phyloP scores from a whole-genome alignment of 2,113 vertebrate genomes.

The Tragelaphus imberbis region DNA sequence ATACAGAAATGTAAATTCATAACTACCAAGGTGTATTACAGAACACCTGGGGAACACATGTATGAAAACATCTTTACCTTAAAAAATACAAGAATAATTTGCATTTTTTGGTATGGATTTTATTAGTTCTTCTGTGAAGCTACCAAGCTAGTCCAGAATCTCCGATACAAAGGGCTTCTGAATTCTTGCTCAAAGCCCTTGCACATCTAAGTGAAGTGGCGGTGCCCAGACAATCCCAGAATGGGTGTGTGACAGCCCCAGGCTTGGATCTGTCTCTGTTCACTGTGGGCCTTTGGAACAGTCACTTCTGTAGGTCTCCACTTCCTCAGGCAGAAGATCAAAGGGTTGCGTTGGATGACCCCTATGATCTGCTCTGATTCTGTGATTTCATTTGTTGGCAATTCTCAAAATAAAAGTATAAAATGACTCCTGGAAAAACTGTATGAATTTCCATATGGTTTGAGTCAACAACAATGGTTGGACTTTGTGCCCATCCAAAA shows the following conservation, averaged over 20 bases:
- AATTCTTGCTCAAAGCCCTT: neutral
- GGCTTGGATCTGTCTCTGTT: neutral
- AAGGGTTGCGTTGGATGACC: neutral
- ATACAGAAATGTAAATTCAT: neutral
- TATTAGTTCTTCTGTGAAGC: neutral
- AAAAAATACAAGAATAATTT: neutral
- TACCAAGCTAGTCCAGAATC: neutral
- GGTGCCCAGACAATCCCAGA: neutral
- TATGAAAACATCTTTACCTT: constrained; percentile 1
- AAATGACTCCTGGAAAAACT: neutral
- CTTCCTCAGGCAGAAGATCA: neutral
- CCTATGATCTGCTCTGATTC: neutral
- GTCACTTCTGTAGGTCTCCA: neutral
- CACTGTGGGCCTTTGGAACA: neutral
- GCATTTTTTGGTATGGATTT: constrained; percentile 1
- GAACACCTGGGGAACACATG: neutral
- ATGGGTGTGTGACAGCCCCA: neutral
- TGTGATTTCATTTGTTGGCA: constrained; percentile 10
- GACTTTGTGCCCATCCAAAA: neutral
- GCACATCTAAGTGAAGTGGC: neutral
- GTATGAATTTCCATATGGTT: neutral
- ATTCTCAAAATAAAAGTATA: neutral
- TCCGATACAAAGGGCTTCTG: neutral
- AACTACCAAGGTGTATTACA: neutral
- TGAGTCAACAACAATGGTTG: neutral